Evolutionary conservation across 2,888 invertebrate genomes (phyloP), one percentile per base, ranked within the genome.

Genomic region (Blastobasis lacticolella): DNA sequence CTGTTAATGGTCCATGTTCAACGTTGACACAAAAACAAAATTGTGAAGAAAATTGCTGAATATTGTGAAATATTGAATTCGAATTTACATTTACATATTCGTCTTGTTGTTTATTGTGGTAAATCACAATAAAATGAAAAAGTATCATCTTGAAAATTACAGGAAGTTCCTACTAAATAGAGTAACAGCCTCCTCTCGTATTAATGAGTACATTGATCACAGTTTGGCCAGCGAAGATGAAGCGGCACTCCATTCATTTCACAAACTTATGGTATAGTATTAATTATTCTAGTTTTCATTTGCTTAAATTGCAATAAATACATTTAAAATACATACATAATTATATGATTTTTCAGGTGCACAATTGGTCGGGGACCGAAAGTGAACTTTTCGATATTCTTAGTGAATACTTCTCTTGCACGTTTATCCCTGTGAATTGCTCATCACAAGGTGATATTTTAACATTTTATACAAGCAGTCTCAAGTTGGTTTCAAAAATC

Each of bases 141-240:
- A 59, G 54, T 49, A 54, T 54, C 69, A 64, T 51, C 53, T 71
- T 10, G 67, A 56, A 93, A 95, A 51, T 92, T 96, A 67, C 94
- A 91, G 54, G 93, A 97, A 60, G 94, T 95, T 63, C 94, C 91
- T 73, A 93, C 93, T 85, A 92, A 94, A 88, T 92, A 94, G 75
- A 64, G 59, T 68, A 7, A 71, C 78, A 43, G 61, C 62, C 23
- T 54, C 67, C 37, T 55, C 62, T 48, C 57, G 48, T 23, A 58
- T 86, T 37, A 56, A 63, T 5, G 76, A 78, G 41, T 75, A 68
- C 53, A 68, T 87, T 49, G 83, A 83, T 56, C 75, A 69, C 56
- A 69, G 71, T 62, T 54, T 81, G 45, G 59, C 60, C n/a, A 69
- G 62, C 50, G 81, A 82, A 58, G 78, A 79, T 54, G 75, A 77